Evolutionary conservation across 1,140 invertebrate genomes (phyloP), one percentile per base, ranked within the genome.

Genomic region (Stegodyphus dumicola): DNA sequence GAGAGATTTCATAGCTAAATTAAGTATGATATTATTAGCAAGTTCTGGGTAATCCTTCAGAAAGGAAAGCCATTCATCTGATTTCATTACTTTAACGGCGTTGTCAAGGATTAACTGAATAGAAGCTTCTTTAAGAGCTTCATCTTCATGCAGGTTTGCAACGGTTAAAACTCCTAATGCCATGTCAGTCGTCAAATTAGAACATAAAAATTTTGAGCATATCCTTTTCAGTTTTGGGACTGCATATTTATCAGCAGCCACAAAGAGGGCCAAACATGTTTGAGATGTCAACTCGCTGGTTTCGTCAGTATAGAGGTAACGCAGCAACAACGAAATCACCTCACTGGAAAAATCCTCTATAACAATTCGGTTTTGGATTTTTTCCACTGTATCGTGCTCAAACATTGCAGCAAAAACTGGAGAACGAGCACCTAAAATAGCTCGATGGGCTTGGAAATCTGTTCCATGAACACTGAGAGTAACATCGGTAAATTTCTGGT

Each of bases 331-430:
- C 6, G 33, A 33, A n/a, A 88, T 65, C 13, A 86, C 77, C 11
- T 87, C 75, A 11, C 7, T 66, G 15, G n/a, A 56, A n/a, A 85
- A 69, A 53, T 87, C 88, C 33, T 64, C 71, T 56, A 88, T 88
- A 4, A 69, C 17, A 13, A 88, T 53, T 6, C 60, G 11, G 18
- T 87, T 83, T 6, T 83, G 60, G 9, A 33, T 56, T 18, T 86
- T 86, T 64, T 89, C 88, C 10, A 67, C 48, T 17, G 77, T 74
- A 13, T 87, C 79, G 54, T 88, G 87, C 13, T 81, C 75, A 69
- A 89, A 89, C 88, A 89, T 89, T 15, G 88, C 88, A 18, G 85
- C 86, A 83, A 89, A 89, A 6, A 89, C 88, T 13, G 87, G 86
- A n/a, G 88, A 89, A 9, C 88, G 80, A n/a, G 80, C 81, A 5